phyloP scores from a whole-genome alignment of 2,888 invertebrate genomes.

The Cephus sareptanus region DNA sequence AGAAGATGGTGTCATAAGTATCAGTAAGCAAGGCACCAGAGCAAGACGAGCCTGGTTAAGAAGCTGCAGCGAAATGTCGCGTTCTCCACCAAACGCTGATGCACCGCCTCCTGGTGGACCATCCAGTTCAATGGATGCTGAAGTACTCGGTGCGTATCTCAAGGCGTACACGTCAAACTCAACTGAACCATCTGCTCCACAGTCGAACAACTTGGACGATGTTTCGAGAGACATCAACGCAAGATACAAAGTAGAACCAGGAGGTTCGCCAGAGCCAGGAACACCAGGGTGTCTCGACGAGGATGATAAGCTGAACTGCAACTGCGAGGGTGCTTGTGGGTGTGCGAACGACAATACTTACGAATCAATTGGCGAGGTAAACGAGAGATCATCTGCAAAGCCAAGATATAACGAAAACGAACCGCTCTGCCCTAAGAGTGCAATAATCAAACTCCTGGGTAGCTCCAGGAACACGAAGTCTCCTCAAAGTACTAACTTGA shows the following conservation, averaged over 20 bases:
- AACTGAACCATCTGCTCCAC: slow-evolving; percentile 42
- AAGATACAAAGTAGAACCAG: slow-evolving; percentile 37
- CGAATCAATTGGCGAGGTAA: neutral
- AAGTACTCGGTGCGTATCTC: slow-evolving; percentile 55
- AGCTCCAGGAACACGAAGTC: slow-evolving; percentile 19
- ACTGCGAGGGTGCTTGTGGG: slow-evolving; percentile 58
- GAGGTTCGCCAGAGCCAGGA: slow-evolving; percentile 14
- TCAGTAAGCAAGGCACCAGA: slow-evolving; percentile 25
- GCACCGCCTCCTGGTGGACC: slow-evolving; percentile 20
- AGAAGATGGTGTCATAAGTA: slow-evolving; percentile 17
- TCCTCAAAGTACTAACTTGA: slow-evolving; percentile 21
- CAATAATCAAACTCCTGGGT: slow-evolving; percentile 33
- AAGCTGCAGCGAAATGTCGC: slow-evolving; percentile 36
- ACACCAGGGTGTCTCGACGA: slow-evolving; percentile 6
- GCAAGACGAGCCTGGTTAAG: slow-evolving; percentile 37
- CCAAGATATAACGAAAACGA: slow-evolving; percentile 13
- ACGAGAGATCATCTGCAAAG: neutral
- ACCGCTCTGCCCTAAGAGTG: slow-evolving; percentile 14
- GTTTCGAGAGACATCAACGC: slow-evolving; percentile 48
- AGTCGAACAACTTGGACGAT: slow-evolving; percentile 49
- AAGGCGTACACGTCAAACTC: slow-evolving; percentile 36
- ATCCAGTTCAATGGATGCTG: slow-evolving; percentile 40
- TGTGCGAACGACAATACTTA: slow-evolving; percentile 36
- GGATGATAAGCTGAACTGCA: slow-evolving; percentile 28
- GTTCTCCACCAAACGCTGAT: slow-evolving; percentile 32